A percentile compares a stretch with the other conserved stretches of the same genome.
Conservation (phyloP, 2,888 invertebrate species). For the Pammene fasciana region DNA sequence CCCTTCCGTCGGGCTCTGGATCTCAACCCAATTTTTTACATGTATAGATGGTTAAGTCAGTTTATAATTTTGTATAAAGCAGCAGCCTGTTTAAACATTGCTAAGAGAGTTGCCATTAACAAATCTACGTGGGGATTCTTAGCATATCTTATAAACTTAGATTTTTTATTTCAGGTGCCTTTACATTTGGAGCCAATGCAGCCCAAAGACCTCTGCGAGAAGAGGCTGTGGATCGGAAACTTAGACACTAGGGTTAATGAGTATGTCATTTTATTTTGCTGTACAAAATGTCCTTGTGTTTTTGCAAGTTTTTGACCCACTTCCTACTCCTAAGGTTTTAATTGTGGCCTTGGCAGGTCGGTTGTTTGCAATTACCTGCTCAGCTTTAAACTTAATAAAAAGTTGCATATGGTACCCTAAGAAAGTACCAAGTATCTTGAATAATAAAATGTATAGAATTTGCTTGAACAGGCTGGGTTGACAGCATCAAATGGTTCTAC, state of each 20-base stretch:
- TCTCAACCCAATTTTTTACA: neutral
- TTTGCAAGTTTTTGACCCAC: neutral
- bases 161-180: constrained; percentile 66
- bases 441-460: too few relatives aligned
- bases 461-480: too few relatives aligned
- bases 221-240: constrained; percentile 96
- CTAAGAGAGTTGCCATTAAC: neutral
- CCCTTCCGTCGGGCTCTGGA: neutral
- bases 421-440: too few relatives aligned
- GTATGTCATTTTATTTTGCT: constrained; percentile 86
- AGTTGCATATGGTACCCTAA: too few relatives aligned
- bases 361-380: too few relatives aligned
- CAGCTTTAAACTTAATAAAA: too few relatives aligned
- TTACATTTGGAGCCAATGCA: constrained; percentile 83
- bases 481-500: too few relatives aligned
- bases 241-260: constrained; percentile 95
- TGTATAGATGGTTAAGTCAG: too few relatives aligned
- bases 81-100: neutral
- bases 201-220: constrained; percentile 83
- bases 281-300: constrained; percentile 26
- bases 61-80: too few relatives aligned
- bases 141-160: neutral
- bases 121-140: neutral
- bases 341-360: too few relatives aligned
- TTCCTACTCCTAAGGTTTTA: too few relatives aligned